Evolutionary conservation across 1,140 invertebrate species (phyloP).

Genomic region (Agraylea sexmaculata): DNA sequence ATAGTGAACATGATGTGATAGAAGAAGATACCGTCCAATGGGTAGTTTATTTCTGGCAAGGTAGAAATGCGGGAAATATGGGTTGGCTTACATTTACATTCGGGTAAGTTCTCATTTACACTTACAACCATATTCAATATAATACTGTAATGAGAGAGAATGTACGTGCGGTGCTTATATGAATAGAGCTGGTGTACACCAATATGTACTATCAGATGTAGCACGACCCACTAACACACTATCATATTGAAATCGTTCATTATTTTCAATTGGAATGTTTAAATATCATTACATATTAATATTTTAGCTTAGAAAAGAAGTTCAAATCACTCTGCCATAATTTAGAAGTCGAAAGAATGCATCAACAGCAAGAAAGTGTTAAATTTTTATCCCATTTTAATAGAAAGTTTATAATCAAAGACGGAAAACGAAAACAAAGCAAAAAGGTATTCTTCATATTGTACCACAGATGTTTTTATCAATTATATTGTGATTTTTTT

Average conservation of each 20-base stretch:
- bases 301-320: conserved; percentile 81
- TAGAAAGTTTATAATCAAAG: conserved; percentile 85
- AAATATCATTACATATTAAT: conserved; percentile 9
- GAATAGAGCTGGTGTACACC: no score
- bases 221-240: no score
- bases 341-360: conserved; percentile 92
- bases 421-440: conserved; percentile 68
- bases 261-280: conserved; percentile 9
- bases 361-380: conserved; percentile 97
- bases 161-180: no score
- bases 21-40: conserved; percentile 86
- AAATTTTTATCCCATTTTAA: conserved; percentile 99
- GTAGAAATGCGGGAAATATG: conserved; percentile 94
- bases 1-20: conserved; percentile 18
- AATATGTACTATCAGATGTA: no score
- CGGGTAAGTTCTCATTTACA: conserved; percentile 41
- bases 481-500: not conserved
- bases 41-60: conserved; percentile 99
- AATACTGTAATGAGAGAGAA: not conserved
- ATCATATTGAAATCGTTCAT: conserved; percentile 1
- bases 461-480: not conserved
- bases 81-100: conserved; percentile 99
- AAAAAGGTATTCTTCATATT: conserved; percentile 32
- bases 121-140: no score
- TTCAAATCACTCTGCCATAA: conserved; percentile 93